Evolutionary conservation across 2,888 invertebrate genomes (phyloP), one percentile per base, ranked within the genome.

Genomic region (Mystacides longicornis): DNA sequence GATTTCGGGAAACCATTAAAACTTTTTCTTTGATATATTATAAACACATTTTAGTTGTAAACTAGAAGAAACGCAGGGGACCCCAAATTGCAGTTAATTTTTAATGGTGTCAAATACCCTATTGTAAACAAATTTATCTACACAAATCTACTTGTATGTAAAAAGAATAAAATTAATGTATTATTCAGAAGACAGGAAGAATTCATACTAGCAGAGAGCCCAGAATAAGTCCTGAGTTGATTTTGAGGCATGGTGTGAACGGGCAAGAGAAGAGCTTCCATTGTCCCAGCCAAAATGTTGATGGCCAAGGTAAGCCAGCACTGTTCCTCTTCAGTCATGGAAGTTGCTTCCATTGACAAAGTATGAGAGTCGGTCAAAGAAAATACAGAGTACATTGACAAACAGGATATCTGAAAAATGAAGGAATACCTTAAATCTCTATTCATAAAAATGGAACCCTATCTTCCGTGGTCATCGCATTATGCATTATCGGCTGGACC

Each of bases 311-410:
- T 70, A 31, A 81, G 79, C 2, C 81, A 81, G 49, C 69, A 68
- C 43, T 75, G 76, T 66, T 87, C 86, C 49, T 80, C 79, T 9
- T 69, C 71, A 20, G 79, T 81, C 61, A 84, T 69, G 43, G 80
- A 74, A 11, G 69, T 68, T 9, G 65, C 66, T 16, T 37, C 37
- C 14, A 3, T 7, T 49, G 70, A 75, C 55, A 77, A 64, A 16
- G 72, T 63, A 57, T 78, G 72, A 21, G 71, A 72, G 56, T 80
- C 81, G 3, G 79, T 76, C 1, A 78, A 67, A 52, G 83, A 80
- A 65, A 81, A 80, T 54, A 88, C 77, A 11, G 86, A 79, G 75
- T 86, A 90, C 52, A 91, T 77, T 67, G 87, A 83, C 42, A 91
- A 85, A 57, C 86, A 81, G 49, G 86, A 78, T 81, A 91, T 87